phyloP scores from a whole-genome alignment of 2,797 vertebrate species.

The Paratrypauchen microcephalus region DNA sequence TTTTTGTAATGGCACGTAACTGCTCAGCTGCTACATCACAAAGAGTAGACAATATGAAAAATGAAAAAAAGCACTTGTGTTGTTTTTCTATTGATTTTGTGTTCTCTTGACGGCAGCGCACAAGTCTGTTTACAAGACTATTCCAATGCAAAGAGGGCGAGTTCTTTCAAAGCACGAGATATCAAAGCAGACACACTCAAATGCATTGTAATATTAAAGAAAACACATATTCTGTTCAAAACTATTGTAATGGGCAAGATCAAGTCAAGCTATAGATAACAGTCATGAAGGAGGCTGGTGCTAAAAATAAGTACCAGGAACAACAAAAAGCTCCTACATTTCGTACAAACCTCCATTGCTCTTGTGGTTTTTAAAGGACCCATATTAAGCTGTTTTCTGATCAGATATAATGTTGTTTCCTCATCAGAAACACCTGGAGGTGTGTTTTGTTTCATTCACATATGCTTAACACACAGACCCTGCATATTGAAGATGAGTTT shows the following conservation, averaged over 20 bases:
- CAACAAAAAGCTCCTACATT: too few species aligned
- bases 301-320: too few species aligned
- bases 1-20: too few species aligned
- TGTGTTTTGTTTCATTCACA: too few species aligned
- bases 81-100: slow-evolving; percentile 1
- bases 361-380: too few species aligned
- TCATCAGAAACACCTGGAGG: too few species aligned
- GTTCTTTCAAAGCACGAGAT: neutral
- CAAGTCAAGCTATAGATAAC: neutral
- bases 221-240: neutral
- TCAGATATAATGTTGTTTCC: too few species aligned
- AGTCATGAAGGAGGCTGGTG: too few species aligned
- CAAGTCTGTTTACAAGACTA: neutral
- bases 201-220: neutral
- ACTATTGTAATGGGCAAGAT: neutral
- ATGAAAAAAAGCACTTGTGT: neutral
- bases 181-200: neutral
- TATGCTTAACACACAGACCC: too few species aligned
- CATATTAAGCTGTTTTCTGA: too few species aligned
- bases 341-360: too few species aligned
- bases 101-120: neutral
- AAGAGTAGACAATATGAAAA: neutral
- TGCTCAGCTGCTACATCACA: neutral
- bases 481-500: too few species aligned
- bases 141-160: neutral